Evolutionary conservation across 2,113 vertebrate species (phyloP).

Genomic region (Barbus barbus): DNA sequence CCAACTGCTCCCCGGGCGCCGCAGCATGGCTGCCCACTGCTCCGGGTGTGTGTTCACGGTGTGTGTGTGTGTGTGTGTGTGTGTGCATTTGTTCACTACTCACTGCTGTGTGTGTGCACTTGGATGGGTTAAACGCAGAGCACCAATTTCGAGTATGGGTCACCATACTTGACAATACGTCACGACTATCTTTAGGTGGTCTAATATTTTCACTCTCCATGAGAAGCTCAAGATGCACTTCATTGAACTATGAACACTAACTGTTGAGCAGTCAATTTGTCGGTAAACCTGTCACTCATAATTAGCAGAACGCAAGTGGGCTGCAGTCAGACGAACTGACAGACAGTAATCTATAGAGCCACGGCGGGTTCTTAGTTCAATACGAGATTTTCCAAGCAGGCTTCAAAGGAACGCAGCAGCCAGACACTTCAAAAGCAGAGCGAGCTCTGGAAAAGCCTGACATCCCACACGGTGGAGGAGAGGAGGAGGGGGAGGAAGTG

Average conservation of each 20-base stretch:
- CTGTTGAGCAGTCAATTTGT: constrained; percentile 47
- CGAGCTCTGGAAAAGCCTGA: constrained; percentile 62
- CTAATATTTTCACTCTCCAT: not conserved
- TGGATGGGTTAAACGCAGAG: too few species aligned
- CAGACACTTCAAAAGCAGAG: constrained; percentile 67
- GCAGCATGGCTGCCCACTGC: too few species aligned
- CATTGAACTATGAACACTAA: not conserved
- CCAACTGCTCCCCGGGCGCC: too few species aligned
- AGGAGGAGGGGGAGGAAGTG: constrained; percentile 61
- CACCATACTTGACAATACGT: too few species aligned
- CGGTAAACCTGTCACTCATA: constrained; percentile 40
- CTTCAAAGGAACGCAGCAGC: constrained; percentile 66
- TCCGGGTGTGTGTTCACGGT: too few species aligned
- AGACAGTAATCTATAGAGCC: constrained; percentile 47
- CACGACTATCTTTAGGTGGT: constrained; percentile 7
- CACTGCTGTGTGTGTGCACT: too few species aligned
- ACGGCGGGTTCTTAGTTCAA: constrained; percentile 60
- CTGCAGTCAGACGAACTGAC: constrained; percentile 40
- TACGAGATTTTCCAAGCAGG: constrained; percentile 63
- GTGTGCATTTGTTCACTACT: too few species aligned
- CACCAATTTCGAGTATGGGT: too few species aligned
- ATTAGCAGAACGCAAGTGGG: constrained; percentile 30
- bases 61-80: too few species aligned
- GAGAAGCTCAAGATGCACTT: not conserved
- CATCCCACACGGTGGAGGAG: constrained; percentile 65